Percentiles rank a stretch among this genome's conserved stretches.
phyloP scores from a whole-genome alignment of 2,113 vertebrate species.

The Podiceps cristatus region DNA sequence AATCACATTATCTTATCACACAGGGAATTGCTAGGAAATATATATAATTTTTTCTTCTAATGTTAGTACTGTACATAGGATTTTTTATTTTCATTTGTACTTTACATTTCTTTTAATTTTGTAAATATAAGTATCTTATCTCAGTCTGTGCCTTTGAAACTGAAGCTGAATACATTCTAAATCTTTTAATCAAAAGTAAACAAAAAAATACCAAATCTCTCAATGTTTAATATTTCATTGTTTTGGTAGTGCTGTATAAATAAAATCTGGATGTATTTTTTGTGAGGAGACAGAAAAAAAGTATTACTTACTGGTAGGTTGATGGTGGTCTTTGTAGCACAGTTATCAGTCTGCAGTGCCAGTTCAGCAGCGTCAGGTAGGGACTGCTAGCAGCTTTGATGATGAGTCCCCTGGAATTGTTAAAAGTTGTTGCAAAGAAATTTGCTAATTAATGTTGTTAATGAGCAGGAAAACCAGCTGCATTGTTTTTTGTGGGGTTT shows the following conservation, averaged over 20 bases:
- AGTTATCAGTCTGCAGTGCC: neutral
- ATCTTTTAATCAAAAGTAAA: neutral
- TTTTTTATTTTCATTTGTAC: neutral
- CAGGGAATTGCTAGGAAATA: neutral
- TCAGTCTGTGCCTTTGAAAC: neutral
- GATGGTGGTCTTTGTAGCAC: neutral
- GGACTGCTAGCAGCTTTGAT: neutral
- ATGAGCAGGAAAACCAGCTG: neutral
- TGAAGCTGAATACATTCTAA: neutral
- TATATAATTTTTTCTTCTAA: neutral
- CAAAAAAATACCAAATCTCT: neutral
- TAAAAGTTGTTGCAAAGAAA: constrained; percentile 6
- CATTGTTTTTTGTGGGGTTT: neutral
- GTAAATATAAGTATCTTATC: neutral
- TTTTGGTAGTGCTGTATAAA: neutral
- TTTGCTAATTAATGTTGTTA: neutral
- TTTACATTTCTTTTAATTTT: neutral
- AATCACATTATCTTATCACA: neutral
- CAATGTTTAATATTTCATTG: neutral
- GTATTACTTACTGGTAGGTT: neutral
- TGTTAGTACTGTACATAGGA: rapidly evolving
- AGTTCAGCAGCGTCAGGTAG: neutral
- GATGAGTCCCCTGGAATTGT: neutral
- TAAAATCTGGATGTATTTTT: neutral
- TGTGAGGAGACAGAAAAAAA: neutral